phyloP scores from a whole-genome alignment of 2,113 vertebrate genomes.

The Erythrolamprus reginae region DNA sequence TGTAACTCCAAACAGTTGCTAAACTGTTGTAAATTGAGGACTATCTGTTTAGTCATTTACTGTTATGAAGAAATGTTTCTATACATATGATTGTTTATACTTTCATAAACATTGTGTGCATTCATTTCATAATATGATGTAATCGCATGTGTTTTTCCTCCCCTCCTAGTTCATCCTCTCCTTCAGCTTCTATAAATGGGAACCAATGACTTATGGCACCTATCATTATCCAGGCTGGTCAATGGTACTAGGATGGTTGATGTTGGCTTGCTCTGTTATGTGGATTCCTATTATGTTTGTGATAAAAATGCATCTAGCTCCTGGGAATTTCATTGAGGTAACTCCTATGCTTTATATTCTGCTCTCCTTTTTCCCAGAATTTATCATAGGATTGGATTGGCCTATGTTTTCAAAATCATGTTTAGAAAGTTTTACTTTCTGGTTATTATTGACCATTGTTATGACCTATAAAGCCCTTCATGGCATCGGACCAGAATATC shows the following conservation, averaged over 20 bases:
- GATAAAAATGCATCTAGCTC: constrained; percentile 96
- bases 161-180: constrained; percentile 86
- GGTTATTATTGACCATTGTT: background rate
- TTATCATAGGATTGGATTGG: background rate
- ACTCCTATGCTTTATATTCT: constrained; percentile 17
- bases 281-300: constrained; percentile 98
- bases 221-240: constrained; percentile 97
- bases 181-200: constrained; percentile 97
- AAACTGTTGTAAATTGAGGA: too few relatives aligned
- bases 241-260: constrained; percentile 95
- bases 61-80: background rate
- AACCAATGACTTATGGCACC: constrained; percentile 92
- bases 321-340: constrained; percentile 90
- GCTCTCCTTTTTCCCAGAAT: background rate
- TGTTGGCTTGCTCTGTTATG: constrained; percentile 95
- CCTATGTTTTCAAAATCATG: background rate
- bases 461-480: too few relatives aligned
- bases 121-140: background rate
- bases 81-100: background rate
- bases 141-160: background rate
- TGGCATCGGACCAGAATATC: too few relatives aligned
- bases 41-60: background rate
- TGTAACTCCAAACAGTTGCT: too few relatives aligned
- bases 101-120: background rate
- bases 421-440: background rate